These are phyloP conservation scores for Scaptodrosophila latifasciaeformis DNA, from an alignment of 2,888 invertebrate genomes.

Conservation along the genomic window DNA sequence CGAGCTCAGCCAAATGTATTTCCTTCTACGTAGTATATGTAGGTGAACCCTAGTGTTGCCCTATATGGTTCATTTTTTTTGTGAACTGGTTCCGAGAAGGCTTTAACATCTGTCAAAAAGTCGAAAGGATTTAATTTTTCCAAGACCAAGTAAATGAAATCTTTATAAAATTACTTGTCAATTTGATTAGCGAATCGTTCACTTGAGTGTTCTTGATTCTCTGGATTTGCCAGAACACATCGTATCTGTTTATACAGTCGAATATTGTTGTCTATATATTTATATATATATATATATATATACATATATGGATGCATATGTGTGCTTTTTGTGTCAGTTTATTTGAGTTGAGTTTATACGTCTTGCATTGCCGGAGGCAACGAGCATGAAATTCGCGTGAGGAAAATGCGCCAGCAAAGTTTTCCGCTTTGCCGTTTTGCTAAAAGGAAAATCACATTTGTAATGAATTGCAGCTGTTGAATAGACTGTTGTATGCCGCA, in stretches of 20 bases:
- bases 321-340: slow-evolving; percentile 6
- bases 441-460: slow-evolving; percentile 53
- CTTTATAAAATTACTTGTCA: too few relatives aligned
- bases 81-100: background rate
- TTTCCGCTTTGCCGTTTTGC: slow-evolving; percentile 23
- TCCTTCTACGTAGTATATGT: too few relatives aligned
- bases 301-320: background rate
- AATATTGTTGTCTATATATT: too few relatives aligned
- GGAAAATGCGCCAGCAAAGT: slow-evolving; percentile 40
- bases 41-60: slow-evolving; percentile 47
- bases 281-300: slow-evolving; percentile 10
- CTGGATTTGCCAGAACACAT: too few relatives aligned
- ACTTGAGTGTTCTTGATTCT: too few relatives aligned
- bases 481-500: slow-evolving; percentile 10
- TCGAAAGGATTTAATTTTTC: too few relatives aligned
- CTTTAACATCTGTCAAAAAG: too few relatives aligned
- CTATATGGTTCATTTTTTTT: slow-evolving; percentile 33
- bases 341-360: slow-evolving; percentile 4
- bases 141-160: too few relatives aligned
- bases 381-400: slow-evolving; percentile 58
- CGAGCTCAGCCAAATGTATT: too few relatives aligned
- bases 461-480: slow-evolving; percentile 63
- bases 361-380: slow-evolving; percentile 31
- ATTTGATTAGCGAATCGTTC: too few relatives aligned
- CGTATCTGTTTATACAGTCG: too few relatives aligned